Conservation (phyloP, 2,888 invertebrate species). For the Platycheirus rosarum region DNA sequence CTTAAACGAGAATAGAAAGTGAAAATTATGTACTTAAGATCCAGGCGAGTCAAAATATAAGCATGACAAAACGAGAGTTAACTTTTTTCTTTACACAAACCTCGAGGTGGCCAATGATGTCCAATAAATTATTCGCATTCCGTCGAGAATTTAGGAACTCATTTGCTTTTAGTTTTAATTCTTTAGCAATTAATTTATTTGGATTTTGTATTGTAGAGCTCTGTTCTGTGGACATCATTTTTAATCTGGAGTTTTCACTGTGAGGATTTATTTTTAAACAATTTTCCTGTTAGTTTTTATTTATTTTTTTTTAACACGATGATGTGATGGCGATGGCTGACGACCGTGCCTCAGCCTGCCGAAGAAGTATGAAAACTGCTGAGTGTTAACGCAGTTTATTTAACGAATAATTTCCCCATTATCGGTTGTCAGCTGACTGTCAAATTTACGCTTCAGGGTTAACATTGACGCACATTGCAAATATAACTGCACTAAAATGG, state of each 20-base stretch:
- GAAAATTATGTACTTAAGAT: slow-evolving; percentile 1
- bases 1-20: slow-evolving; percentile 49
- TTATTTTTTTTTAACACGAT: slow-evolving; percentile 69
- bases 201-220: slow-evolving; percentile 49
- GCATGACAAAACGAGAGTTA: slow-evolving; percentile 12
- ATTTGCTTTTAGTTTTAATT: slow-evolving; percentile 87
- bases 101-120: slow-evolving; percentile 88
- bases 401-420: slow-evolving; percentile 31
- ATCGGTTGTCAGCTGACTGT: slow-evolving; percentile 56
- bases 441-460: slow-evolving; percentile 42
- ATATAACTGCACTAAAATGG: too few species aligned
- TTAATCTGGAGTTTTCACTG: slow-evolving; percentile 16
- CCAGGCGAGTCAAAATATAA: not conserved
- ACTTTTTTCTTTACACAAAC: slow-evolving; percentile 81
- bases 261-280: slow-evolving; percentile 31
- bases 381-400: slow-evolving; percentile 55
- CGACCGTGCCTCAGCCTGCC: slow-evolving; percentile 60
- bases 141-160: slow-evolving; percentile 87
- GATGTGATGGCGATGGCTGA: slow-evolving; percentile 69
- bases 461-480: too few species aligned
- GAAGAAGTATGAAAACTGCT: slow-evolving; percentile 33
- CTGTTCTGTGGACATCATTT: slow-evolving; percentile 73
- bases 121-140: slow-evolving; percentile 86
- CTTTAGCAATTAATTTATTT: slow-evolving; percentile 85
- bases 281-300: slow-evolving; percentile 42